Conservation (phyloP, 2,113 vertebrate genomes). For the Electrona antarctica region DNA sequence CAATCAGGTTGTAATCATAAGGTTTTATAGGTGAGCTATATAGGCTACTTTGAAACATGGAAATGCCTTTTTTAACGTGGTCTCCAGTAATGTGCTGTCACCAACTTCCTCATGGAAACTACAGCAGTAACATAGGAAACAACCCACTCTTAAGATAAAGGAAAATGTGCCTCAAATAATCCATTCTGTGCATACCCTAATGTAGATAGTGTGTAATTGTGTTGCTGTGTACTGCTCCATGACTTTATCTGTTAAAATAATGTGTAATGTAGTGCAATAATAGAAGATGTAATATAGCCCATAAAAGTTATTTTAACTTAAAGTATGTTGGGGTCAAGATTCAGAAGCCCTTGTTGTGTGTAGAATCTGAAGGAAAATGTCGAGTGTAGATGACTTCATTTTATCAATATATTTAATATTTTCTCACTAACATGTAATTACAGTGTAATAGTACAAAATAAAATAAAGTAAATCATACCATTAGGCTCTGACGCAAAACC, state of each 20-base stretch:
- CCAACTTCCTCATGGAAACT: slow-evolving; percentile 28
- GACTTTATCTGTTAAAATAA: background rate
- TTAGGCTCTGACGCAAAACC: too few species aligned
- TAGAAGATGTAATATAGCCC: background rate
- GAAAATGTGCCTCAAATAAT: background rate
- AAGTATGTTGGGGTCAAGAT: background rate
- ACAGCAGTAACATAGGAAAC: slow-evolving; percentile 23
- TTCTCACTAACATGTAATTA: too few species aligned
- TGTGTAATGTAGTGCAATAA: background rate
- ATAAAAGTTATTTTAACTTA: background rate
- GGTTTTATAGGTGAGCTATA: background rate
- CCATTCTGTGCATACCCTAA: background rate
- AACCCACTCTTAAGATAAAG: background rate
- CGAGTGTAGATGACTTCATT: background rate
- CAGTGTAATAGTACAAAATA: too few species aligned
- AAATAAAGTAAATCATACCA: too few species aligned
- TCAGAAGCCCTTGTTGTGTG: background rate
- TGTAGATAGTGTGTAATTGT: background rate
- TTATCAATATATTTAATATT: background rate
- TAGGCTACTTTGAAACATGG: slow-evolving; percentile 28
- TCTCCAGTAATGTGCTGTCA: background rate
- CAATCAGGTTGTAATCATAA: background rate
- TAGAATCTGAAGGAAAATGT: too few species aligned
- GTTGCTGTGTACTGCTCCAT: background rate
- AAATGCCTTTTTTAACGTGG: background rate